Evolutionary conservation across 2,888 invertebrate species (phyloP), one percentile per base, ranked within the genome.

Genomic region (Machimus rusticus): DNA sequence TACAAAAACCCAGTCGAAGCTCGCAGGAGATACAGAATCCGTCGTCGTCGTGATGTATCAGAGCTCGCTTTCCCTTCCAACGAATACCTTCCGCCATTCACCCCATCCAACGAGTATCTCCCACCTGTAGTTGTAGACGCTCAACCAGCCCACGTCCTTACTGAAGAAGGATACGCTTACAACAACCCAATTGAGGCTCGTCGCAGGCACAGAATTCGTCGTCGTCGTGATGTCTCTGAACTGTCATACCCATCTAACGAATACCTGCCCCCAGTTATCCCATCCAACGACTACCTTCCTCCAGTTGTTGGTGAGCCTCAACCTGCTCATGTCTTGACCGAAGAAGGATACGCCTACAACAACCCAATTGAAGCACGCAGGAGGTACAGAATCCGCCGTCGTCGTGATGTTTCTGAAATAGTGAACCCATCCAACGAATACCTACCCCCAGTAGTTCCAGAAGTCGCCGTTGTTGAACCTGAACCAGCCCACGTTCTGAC

Each of bases 351-450:
- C 12, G 16, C 39, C 5, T 85, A 85, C 74, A 74, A 37, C 1
- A 85, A 31, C 66, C 78, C 51, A 1, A 2, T 43, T 79, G 85
- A 66, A 8, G 23, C 74, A 5, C 37, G 74, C 12, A 74, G 66
- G 28, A 85, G 39, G 74, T 85, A 46, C 85, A 57, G 85, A 19
- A 39, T 23, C 23, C 85, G 85, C 16, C 79, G 79, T 79, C 79
- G 51, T 23, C 46, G 79, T 79, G 85, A 85, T 74, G 85, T 85
- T 5, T 85, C 85, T 16, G 85, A 85, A 34, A 37, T 85, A n/a
- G 28, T 16, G 23, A 28, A 74, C 23, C 85, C 85, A 43, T 31
- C 85, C 28, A 57, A 85, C 39, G 85, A 85, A 43, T 85, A 85
- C 28, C 39, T 85, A 43, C 85, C 85, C 5, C 85, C 85, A 16